Conservation (phyloP, 2,113 vertebrate genomes). For the Pyrgilauda ruficollis region DNA sequence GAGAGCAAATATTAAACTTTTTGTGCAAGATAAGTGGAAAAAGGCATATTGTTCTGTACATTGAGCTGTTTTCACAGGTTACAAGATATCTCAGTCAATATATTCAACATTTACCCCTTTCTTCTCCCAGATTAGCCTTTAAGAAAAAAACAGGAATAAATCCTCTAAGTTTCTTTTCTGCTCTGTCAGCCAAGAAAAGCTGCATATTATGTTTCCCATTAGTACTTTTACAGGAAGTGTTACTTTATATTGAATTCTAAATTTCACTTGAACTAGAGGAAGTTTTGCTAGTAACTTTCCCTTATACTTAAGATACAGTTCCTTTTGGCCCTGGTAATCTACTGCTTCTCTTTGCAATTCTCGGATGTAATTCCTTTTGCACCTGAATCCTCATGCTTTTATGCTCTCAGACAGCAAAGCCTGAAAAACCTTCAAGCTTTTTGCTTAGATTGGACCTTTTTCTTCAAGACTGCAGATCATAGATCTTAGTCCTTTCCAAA, state of each 20-base stretch:
- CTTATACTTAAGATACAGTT: not conserved
- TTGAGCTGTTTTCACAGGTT: conserved; percentile 25
- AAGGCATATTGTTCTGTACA: conserved; percentile 47
- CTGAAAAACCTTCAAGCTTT: not conserved
- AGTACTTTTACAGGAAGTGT: conserved; percentile 46
- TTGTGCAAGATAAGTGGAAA: conserved; percentile 17
- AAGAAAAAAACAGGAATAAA: conserved; percentile 31
- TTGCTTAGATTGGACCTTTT: not conserved
- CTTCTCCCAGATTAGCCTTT: conserved; percentile 52
- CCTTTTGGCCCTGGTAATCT: not conserved
- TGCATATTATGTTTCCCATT: conserved; percentile 39
- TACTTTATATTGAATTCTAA: conserved; percentile 57
- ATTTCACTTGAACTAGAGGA: conserved; percentile 6
- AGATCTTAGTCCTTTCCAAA: not conserved
- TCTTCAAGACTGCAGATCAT: not conserved
- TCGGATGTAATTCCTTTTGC: not conserved
- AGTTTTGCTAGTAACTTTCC: not conserved
- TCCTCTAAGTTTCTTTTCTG: conserved; percentile 57
- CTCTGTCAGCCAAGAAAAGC: conserved; percentile 45
- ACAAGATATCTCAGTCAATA: conserved; percentile 53
- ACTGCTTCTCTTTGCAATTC: not conserved
- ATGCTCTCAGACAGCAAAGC: not conserved
- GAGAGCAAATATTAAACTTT: conserved; percentile 58
- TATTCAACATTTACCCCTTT: conserved; percentile 49
- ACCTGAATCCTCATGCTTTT: not conserved